Evolutionary conservation across 1,140 invertebrate genomes (phyloP).

Genomic region (Bombus difficillimus): DNA sequence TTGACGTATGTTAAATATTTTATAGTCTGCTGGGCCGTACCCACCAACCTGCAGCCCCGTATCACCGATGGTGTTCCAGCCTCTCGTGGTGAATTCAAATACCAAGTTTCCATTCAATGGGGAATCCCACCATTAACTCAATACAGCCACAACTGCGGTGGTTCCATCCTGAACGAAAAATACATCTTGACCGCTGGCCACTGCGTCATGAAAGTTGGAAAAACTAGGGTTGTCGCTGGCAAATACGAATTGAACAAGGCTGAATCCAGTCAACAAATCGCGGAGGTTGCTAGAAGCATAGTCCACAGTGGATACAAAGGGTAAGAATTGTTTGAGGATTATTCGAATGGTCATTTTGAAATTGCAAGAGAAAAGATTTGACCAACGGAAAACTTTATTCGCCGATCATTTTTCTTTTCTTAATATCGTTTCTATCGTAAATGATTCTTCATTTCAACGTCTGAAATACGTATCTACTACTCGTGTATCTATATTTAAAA

Average conservation of each 20-base stretch:
- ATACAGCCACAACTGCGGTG: slow-evolving; percentile 81
- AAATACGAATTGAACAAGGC: slow-evolving; percentile 44
- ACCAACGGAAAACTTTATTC: too few species aligned
- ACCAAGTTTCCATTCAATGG: slow-evolving; percentile 74
- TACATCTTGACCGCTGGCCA: slow-evolving; percentile 83
- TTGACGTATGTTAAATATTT: not conserved
- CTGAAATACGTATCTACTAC: too few species aligned
- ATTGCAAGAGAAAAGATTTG: too few species aligned
- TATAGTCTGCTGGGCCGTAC: slow-evolving; percentile 39
- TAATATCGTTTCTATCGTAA: too few species aligned
- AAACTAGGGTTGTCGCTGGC: slow-evolving; percentile 37
- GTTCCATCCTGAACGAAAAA: slow-evolving; percentile 79
- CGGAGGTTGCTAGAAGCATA: slow-evolving; percentile 71
- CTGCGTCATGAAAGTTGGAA: slow-evolving; percentile 70
- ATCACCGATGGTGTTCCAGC: slow-evolving; percentile 73
- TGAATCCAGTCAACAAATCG: slow-evolving; percentile 80
- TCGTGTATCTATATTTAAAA: too few species aligned
- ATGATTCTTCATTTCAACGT: too few species aligned
- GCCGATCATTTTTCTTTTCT: too few species aligned
- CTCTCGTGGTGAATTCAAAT: slow-evolving; percentile 75
- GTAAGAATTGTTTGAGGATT: slow-evolving; percentile 18
- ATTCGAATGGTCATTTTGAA: not conserved
- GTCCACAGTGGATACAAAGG: slow-evolving; percentile 58
- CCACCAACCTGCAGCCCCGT: slow-evolving; percentile 38
- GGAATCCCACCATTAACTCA: slow-evolving; percentile 55